These are phyloP conservation scores for Standfussiana lucernea DNA, from an alignment of 2,888 invertebrate genomes.

Conservation along the genomic window DNA sequence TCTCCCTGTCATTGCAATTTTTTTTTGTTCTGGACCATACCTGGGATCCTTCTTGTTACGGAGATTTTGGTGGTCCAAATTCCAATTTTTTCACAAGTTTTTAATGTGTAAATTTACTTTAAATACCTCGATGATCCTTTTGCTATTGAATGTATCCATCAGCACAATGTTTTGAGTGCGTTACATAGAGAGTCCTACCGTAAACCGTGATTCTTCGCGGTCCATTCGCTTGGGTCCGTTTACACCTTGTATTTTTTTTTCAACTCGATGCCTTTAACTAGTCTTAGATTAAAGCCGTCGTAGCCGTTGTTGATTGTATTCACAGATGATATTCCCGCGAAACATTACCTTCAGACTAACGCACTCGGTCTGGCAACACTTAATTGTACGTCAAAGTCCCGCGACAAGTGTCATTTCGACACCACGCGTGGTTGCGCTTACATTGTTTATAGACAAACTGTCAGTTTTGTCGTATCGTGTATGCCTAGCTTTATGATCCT, in stretches of 20 bases:
- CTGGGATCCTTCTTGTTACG: neutral
- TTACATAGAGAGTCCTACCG: neutral
- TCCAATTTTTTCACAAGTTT: neutral
- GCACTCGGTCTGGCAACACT: neutral
- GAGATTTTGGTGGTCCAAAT: neutral
- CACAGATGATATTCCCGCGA: neutral
- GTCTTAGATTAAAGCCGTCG: neutral
- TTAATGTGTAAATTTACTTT: too few species aligned
- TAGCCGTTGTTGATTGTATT: neutral
- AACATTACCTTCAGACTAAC: neutral
- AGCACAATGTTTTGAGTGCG: neutral
- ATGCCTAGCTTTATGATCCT: neutral
- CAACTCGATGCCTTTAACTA: neutral
- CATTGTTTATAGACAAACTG: neutral
- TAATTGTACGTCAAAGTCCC: neutral
- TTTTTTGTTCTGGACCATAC: too few species aligned
- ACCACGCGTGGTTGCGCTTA: neutral
- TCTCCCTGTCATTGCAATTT: too few species aligned
- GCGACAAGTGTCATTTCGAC: neutral
- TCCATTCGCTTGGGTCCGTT: too few species aligned
- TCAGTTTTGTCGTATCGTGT: neutral
- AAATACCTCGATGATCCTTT: neutral
- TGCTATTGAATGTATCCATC: neutral
- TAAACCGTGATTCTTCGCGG: neutral
- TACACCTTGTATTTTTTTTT: neutral